Evolutionary conservation across 2,888 invertebrate species (phyloP).

Genomic region (Odontomyia ornata): DNA sequence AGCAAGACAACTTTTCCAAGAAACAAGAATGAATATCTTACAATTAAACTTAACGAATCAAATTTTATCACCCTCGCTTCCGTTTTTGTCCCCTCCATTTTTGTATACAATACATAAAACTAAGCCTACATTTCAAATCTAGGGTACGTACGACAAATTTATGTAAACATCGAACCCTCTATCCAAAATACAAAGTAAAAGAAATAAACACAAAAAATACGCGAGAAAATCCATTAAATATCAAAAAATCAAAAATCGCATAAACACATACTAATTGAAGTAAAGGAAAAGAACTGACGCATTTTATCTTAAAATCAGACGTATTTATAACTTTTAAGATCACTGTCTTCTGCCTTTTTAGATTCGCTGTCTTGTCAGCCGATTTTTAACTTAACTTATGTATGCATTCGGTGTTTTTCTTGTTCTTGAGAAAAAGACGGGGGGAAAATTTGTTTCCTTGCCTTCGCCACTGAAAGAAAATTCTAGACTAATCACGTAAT

Average conservation of each 20-base stretch:
- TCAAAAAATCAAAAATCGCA: conserved; percentile 10
- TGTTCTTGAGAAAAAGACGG: not conserved
- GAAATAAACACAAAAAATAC: not conserved
- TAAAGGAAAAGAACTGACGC: conserved; percentile 37
- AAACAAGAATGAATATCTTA: not conserved
- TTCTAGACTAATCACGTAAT: not conserved
- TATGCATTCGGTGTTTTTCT: not conserved
- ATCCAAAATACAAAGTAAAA: not conserved
- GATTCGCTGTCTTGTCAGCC: conserved; percentile 18
- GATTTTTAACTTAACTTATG: conserved; percentile 6
- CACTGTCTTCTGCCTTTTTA: not conserved
- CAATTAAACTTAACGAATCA: not conserved
- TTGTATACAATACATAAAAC: no score
- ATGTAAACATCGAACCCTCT: no score
- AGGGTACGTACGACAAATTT: no score
- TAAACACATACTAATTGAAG: conserved; percentile 9
- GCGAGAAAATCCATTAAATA: not conserved
- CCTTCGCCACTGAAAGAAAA: not conserved
- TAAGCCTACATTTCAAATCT: no score
- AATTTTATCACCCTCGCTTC: not conserved
- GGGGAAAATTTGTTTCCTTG: not conserved
- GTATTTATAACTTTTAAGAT: conserved; percentile 10
- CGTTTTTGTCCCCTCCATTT: not conserved
- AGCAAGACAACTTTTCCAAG: not conserved
- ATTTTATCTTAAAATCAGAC: conserved; percentile 18